Base-by-base conservation (phyloP, 2,797 vertebrate species). In the Euthynnus affinis region DNA sequence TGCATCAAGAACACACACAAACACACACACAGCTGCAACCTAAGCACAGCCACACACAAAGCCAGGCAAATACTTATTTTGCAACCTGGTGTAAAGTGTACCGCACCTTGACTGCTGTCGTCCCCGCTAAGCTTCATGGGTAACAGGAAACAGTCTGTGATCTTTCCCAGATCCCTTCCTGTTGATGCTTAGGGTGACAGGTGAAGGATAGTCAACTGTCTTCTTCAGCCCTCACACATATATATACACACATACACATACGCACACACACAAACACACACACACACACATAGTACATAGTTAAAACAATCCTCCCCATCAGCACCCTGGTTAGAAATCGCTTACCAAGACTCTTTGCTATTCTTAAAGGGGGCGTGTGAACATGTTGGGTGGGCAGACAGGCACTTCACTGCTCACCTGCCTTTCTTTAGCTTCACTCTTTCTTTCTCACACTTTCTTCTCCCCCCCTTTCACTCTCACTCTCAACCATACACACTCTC, bases 391-490 rank as follows among this genome's bases (percentile, higher is more conserved):
- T 93, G 93, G 92, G 86, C 89, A 81, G 68, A 78, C 71, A 37
- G 73, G n/a, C 77, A 75, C 78, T 82, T 85, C 69, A 59, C 70
- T 70, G 83, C 86, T 95, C 94, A 95, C 94, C 94, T 95, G 94
- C 91, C 92, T 91, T 93, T 90, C 90, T 89, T 87, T 91, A 90
- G 88, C 78, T 71, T 81, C 79, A 65, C 82, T 75, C 81, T 82
- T 80, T 87, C 78, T 87, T 88, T 91, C 91, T 88, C 86, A 91
- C 77, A 67, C 86, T 44, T 63, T 72, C 74, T 57, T 57, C 27
- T 34, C 9, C n/a, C 17, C 23, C 18, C 17, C 18, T 49, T 49
- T 20, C 7, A 49, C 46, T 49, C 46, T 49, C 46, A 49, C 76
- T 59, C 53, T 57, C 68, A 27, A 34, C 80, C 74, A 55, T 83